Conservation (phyloP, 2,113 vertebrate species). For the Cynopterus brachyotis region DNA sequence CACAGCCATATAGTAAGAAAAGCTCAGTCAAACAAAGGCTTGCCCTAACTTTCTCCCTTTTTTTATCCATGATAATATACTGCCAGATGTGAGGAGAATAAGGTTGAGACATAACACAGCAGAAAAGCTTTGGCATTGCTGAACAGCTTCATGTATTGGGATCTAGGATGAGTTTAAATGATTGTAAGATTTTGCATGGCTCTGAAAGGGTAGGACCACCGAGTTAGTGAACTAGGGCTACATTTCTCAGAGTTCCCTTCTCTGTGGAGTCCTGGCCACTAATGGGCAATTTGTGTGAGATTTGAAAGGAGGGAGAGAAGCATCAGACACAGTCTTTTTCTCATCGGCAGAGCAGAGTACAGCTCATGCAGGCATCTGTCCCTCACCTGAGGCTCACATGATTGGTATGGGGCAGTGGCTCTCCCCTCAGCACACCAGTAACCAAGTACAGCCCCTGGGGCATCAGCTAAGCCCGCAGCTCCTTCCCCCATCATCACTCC, state of each 20-base stretch:
- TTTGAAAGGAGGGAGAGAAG: neutral
- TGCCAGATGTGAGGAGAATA: neutral
- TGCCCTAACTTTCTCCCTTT: neutral
- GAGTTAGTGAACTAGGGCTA: neutral
- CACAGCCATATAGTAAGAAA: neutral
- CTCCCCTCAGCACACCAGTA: rapidly evolving
- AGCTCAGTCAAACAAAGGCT: neutral
- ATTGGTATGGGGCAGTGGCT: rapidly evolving
- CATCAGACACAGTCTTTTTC: too few species aligned
- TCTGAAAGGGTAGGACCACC: too few species aligned
- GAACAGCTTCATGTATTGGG: neutral
- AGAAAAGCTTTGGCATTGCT: neutral
- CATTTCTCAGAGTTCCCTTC: neutral
- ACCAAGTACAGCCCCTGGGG: rapidly evolving
- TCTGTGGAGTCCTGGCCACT: neutral
- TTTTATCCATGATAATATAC: neutral
- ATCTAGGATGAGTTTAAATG: neutral
- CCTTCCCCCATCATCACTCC: rapidly evolving
- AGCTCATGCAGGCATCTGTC: rapidly evolving
- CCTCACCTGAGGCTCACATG: neutral
- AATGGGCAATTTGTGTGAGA: neutral
- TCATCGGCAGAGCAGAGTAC: neutral
- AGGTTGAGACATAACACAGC: neutral
- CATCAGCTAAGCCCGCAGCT: too few species aligned
- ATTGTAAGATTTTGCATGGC: neutral